Evolutionary conservation across 1,140 invertebrate species (phyloP).

Genomic region (Phymastichus coffea): DNA sequence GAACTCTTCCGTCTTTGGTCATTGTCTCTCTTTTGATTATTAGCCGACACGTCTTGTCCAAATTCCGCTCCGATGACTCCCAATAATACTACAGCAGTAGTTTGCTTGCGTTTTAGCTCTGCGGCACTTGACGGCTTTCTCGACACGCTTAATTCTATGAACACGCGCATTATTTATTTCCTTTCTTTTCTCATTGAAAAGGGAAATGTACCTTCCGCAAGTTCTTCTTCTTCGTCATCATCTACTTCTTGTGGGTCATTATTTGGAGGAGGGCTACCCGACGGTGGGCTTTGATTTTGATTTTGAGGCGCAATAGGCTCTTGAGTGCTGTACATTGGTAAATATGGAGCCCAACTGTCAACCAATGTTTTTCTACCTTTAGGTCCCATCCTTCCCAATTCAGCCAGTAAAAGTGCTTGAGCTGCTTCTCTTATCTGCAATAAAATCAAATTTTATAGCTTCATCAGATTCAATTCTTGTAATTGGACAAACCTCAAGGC

Average conservation of each 20-base stretch:
- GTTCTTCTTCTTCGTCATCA: slow-evolving; percentile 82
- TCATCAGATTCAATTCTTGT: not conserved
- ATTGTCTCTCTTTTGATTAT: slow-evolving; percentile 62
- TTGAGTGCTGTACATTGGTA: slow-evolving; percentile 79
- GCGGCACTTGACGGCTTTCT: slow-evolving; percentile 80
- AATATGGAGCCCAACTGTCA: slow-evolving; percentile 91
- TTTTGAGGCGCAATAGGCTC: slow-evolving; percentile 54
- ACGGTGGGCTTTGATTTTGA: slow-evolving; percentile 49
- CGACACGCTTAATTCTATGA: slow-evolving; percentile 58
- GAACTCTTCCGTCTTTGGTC: slow-evolving; percentile 74
- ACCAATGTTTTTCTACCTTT: slow-evolving; percentile 91
- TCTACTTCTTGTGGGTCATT: slow-evolving; percentile 67
- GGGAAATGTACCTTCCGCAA: slow-evolving; percentile 51
- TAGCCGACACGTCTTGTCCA: slow-evolving; percentile 82
- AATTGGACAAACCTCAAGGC: slow-evolving; percentile 75
- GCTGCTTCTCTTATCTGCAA: slow-evolving; percentile 84
- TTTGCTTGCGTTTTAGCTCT: slow-evolving; percentile 92
- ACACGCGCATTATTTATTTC: slow-evolving; percentile 24
- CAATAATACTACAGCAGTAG: slow-evolving; percentile 93
- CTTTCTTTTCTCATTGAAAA: not conserved
- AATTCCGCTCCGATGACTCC: slow-evolving; percentile 98
- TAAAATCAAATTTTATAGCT: not conserved
- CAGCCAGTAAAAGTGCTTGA: slow-evolving; percentile 91
- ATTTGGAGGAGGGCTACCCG: slow-evolving; percentile 46
- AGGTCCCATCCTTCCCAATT: slow-evolving; percentile 84